Evolutionary conservation across 2,888 invertebrate species (phyloP), one percentile per base, ranked within the genome.

Genomic region (Exocentrus adspersus): DNA sequence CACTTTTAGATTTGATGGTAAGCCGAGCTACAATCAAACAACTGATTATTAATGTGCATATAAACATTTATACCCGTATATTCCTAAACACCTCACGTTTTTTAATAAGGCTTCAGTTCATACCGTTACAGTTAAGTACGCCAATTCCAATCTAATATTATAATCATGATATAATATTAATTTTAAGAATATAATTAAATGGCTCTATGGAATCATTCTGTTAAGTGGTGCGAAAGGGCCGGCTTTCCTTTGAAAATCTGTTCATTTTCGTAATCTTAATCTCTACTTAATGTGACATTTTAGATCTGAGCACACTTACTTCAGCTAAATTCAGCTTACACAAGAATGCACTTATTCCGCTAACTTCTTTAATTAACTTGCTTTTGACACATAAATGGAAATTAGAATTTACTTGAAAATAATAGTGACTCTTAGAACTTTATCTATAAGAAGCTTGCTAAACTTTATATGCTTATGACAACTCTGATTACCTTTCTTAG

Each of bases 361-460:
- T 78, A 81, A 81, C 79, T 81, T 81, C 80, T 80, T 80, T 81
- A 81, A 81, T 81, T 81, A 81, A 81, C 79, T 81, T 77, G 75
- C 77, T 79, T 77, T 77, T 79, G 81, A 79, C 80, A 79, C 75
- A 79, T 79, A 79, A 79, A 81, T 80, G 80, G 78, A 80, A 79
- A 81, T 80, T 78, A 78, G 75, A 73, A 71, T 77, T 73, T 75
- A 75, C 72, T 74, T 56, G 70, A 72, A 51, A 51, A 51, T 51
- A 37, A 51, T 45, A 45, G 21, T 56, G 41, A 64, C 52, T 60
- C 56, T 52, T 45, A 28, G 42, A 60, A 64, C 72, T 69, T 72
- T 68, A 72, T 70, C 69, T 66, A 67, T 62, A 62, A 62, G 72
- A 67, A 57, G 69, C 48, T 65, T 54, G 64, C 51, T n/a, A 28